Evolutionary conservation across 2,113 vertebrate species (phyloP), one percentile per base, ranked within the genome.

Genomic region (Hydrolagus affinis): DNA sequence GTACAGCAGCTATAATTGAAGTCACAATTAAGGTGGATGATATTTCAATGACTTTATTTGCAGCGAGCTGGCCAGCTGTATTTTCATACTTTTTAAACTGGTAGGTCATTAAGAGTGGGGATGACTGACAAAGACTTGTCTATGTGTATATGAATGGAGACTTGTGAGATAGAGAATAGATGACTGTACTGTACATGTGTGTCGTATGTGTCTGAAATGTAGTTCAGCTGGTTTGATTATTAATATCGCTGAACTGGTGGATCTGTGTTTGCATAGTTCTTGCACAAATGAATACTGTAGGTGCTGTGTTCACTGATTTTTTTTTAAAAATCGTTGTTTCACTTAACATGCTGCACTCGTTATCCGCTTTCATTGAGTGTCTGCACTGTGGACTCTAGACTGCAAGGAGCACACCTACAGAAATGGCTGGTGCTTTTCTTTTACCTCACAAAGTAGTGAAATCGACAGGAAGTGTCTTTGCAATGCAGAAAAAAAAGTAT

Each of bases 121-220:
- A 44, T 44, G 44, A 44, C 44, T 44, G 44, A 44, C 44, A 44
- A 44, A 44, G 44, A 44, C 44, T n/a, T 44, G 44, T 44, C 30
- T n/a, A 14, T 72, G 70, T 72, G 75, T n/a, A 17, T 73, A 74
- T 28, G 30, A 74, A 74, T 74, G 21, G 10, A 80, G n/a, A n/a
- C n/a, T 9, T 59, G 57, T 62, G 76, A 14, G 4, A 80, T 62
- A 8, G 44, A 77, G 28, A 59, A 4, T 78, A 44, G 15, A 14
- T 76, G n/a, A 32, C 19, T 23, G 17, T 21, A 28, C 44, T 74
- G 30, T 56, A 44, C 30, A 15, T 15, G 32, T 10, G 0, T 57
- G 72, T 74, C 8, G 17, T 21, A 56, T n/a, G 0, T 66, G 59
- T 14, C 25, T 71, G 9, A 71, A 71, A 28, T 28, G 2, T 14